Evolutionary conservation across 1,140 invertebrate genomes (phyloP).

Genomic region (Cotesia glomerata): DNA sequence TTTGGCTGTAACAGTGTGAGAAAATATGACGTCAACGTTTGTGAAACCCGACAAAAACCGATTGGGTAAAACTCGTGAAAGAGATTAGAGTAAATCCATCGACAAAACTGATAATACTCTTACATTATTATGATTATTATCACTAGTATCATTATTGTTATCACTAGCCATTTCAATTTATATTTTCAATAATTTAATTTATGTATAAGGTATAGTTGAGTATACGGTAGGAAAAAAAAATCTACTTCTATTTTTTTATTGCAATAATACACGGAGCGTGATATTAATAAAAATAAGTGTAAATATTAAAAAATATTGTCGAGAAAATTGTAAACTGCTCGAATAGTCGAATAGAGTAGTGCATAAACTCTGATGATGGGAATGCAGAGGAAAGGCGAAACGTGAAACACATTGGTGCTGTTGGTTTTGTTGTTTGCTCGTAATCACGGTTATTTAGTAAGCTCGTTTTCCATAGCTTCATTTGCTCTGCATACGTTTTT

Average conservation of each 20-base stretch:
- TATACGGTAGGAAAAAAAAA: too few relatives aligned
- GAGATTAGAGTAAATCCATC: conserved; percentile 55
- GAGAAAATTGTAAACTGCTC: background rate
- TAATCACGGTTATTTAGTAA: conserved; percentile 32
- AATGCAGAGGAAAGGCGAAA: background rate
- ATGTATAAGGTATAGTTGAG: too few relatives aligned
- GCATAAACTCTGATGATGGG: background rate
- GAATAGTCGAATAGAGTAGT: conserved; percentile 4
- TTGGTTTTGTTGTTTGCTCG: conserved; percentile 16
- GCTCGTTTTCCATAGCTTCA: background rate
- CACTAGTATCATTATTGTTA: too few relatives aligned
- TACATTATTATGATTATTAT: conserved; percentile 32
- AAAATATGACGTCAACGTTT: conserved; percentile 35
- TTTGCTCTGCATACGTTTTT: background rate
- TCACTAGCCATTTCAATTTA: too few relatives aligned
- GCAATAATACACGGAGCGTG: conserved; percentile 8
- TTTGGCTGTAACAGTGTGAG: background rate
- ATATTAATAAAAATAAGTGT: conserved; percentile 34
- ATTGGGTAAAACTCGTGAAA: conserved; percentile 19
- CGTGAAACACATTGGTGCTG: background rate
- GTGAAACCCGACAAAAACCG: conserved; percentile 53
- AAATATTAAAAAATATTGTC: conserved; percentile 27
- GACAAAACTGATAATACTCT: conserved; percentile 52
- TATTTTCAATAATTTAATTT: too few relatives aligned
- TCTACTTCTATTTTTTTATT: too few relatives aligned